Evolutionary conservation across 2,797 vertebrate genomes (phyloP).

Genomic region (Sebastolobus alascanus): DNA sequence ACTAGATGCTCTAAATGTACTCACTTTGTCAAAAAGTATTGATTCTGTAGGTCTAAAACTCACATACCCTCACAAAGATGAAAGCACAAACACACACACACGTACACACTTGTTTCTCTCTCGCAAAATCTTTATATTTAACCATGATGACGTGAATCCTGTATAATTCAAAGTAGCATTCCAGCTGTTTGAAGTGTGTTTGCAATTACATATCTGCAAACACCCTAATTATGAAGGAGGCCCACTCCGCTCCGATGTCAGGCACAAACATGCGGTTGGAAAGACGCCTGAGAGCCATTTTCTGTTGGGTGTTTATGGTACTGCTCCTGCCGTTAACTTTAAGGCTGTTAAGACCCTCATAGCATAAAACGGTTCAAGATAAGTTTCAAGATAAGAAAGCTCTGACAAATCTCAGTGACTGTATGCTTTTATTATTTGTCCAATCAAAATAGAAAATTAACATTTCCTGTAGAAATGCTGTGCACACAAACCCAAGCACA

Average conservation of each 20-base stretch:
- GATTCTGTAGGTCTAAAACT: neutral
- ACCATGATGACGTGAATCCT: slow-evolving; percentile 45
- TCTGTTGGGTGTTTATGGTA: slow-evolving; percentile 67
- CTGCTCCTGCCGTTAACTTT: slow-evolving; percentile 57
- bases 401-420: slow-evolving; percentile 20
- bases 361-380: slow-evolving; percentile 32
- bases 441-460: slow-evolving; percentile 24
- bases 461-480: neutral
- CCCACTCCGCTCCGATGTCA: slow-evolving; percentile 55
- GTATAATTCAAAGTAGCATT: slow-evolving; percentile 66
- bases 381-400: slow-evolving; percentile 7
- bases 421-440: slow-evolving; percentile 9
- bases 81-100: slow-evolving; percentile 3
- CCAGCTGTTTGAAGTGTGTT: slow-evolving; percentile 75
- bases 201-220: slow-evolving; percentile 78
- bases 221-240: slow-evolving; percentile 69
- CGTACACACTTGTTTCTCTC: slow-evolving; percentile 3
- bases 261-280: slow-evolving; percentile 63
- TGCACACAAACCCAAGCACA: neutral
- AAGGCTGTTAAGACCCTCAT: slow-evolving; percentile 16
- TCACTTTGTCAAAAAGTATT: neutral
- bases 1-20: neutral
- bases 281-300: slow-evolving; percentile 76
- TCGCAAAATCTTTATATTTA: slow-evolving; percentile 43
- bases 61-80: neutral